Conservation (phyloP, 2,797 vertebrate species). For the Gallirallus australis region DNA sequence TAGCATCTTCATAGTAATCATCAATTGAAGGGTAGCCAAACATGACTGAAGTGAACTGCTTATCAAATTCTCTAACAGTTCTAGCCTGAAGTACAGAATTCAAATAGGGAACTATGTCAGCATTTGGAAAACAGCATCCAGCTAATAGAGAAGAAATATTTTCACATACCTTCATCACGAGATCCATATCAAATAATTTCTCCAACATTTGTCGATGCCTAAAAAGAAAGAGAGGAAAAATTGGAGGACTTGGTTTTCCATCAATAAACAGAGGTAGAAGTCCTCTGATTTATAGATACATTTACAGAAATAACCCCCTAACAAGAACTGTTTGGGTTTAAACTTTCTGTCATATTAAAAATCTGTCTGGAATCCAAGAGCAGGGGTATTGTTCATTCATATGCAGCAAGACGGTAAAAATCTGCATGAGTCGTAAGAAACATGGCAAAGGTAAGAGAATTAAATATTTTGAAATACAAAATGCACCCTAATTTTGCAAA, state of each 20-base stretch:
- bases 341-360: neutral
- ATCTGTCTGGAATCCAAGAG: neutral
- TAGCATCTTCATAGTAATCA: slow-evolving; percentile 95
- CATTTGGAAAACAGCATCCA: slow-evolving; percentile 22
- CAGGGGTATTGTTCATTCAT: neutral
- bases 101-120: slow-evolving; percentile 35
- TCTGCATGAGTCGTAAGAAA: neutral
- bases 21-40: slow-evolving; percentile 95
- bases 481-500: neutral
- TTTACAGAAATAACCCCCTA: neutral
- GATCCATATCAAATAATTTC: slow-evolving; percentile 93
- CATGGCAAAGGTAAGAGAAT: neutral
- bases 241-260: neutral
- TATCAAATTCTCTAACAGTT: slow-evolving; percentile 96
- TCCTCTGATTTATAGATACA: neutral
- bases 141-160: slow-evolving; percentile 20
- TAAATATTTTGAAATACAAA: neutral
- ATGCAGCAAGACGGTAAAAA: neutral
- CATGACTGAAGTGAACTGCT: slow-evolving; percentile 96
- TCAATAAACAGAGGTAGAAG: neutral
- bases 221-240: slow-evolving; percentile 54
- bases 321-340: neutral
- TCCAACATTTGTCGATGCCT: slow-evolving; percentile 95
- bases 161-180: slow-evolving; percentile 93
- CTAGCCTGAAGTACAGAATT: slow-evolving; percentile 87